These are phyloP conservation scores for Ctenosaura bakeri DNA, from an alignment of 2,797 vertebrate species.

Conservation along the genomic window DNA sequence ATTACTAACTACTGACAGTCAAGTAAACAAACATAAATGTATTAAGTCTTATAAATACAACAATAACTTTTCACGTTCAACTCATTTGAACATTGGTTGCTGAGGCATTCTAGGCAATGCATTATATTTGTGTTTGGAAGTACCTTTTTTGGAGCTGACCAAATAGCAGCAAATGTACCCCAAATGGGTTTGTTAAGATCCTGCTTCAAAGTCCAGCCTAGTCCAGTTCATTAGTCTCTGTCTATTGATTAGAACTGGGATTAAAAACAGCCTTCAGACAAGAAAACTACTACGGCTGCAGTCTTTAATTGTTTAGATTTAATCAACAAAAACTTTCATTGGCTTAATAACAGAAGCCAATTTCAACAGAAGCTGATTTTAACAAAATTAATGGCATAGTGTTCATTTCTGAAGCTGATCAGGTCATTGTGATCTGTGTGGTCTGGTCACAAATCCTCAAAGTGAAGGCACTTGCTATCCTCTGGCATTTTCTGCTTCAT, in stretches of 20 bases:
- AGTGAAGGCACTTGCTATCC: background rate
- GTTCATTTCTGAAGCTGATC: constrained; percentile 3
- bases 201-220: constrained; percentile 1
- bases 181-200: background rate
- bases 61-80: background rate
- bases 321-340: constrained; percentile 29
- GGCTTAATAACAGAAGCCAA: constrained; percentile 4
- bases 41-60: background rate
- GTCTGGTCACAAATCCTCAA: background rate
- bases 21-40: background rate
- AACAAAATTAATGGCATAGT: background rate
- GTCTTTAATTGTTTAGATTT: constrained; percentile 32
- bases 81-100: background rate
- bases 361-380: constrained; percentile 20
- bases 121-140: background rate
- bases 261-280: constrained; percentile 7
- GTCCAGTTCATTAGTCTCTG: constrained; percentile 13
- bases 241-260: background rate
- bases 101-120: background rate
- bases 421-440: background rate
- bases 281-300: background rate
- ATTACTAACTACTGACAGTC: background rate
- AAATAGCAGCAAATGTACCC: background rate
- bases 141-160: background rate
- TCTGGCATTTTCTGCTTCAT: too few species aligned